phyloP scores from a whole-genome alignment of 2,888 invertebrate genomes.

The Drosophila falleni region DNA sequence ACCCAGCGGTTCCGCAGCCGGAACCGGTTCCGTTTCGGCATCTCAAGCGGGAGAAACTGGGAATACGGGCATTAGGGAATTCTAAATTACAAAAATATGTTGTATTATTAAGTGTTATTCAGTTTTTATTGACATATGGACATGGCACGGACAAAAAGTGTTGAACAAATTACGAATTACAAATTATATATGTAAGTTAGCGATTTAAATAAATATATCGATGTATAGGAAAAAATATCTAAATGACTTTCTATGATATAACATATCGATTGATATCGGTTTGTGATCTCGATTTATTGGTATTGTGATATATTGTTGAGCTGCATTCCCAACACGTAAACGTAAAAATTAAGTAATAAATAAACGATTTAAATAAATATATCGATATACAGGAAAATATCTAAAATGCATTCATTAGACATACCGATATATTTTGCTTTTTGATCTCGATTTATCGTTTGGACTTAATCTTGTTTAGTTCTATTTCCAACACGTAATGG shows the following conservation, averaged over 20 bases:
- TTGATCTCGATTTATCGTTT: too few species aligned
- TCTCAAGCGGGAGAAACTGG: constrained; percentile 15
- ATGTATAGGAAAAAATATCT: background rate
- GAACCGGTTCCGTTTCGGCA: background rate
- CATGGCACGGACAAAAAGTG: constrained; percentile 19
- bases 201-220: background rate
- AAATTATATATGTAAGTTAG: background rate
- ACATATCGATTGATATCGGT: background rate
- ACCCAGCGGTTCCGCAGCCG: constrained; percentile 18
- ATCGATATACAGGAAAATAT: too few species aligned
- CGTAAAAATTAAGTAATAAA: background rate
- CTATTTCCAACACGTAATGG: too few species aligned
- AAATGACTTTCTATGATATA: background rate
- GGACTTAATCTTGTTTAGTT: too few species aligned
- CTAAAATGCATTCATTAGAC: too few species aligned
- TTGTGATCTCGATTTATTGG: background rate
- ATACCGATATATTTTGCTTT: too few species aligned
- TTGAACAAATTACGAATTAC: constrained; percentile 28
- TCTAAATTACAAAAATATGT: constrained; percentile 36
- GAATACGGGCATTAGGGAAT: constrained; percentile 51
- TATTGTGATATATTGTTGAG: background rate
- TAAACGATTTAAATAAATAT: too few species aligned
- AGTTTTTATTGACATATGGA: constrained; percentile 57
- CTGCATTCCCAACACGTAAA: background rate
- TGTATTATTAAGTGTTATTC: constrained; percentile 65